These are phyloP conservation scores for Cyprinella venusta DNA, from an alignment of 2,797 vertebrate genomes.

Conservation along the genomic window DNA sequence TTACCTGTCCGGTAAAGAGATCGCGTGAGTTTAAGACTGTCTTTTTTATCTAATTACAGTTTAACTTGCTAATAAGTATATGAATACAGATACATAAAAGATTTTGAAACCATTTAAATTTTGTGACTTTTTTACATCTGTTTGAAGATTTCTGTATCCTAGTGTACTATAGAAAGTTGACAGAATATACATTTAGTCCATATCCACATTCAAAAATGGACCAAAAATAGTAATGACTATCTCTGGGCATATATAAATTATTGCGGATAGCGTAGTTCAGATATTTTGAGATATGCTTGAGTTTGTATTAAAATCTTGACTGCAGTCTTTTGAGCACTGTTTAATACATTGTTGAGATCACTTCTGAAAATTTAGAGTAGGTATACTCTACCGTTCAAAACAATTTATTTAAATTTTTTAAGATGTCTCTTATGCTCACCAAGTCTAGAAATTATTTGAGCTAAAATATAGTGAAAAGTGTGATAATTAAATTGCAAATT, in stretches of 20 bases:
- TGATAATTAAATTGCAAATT: no score
- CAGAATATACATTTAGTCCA: not conserved
- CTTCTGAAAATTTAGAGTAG: not conserved
- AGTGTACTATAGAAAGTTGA: not conserved
- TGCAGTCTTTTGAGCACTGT: not conserved
- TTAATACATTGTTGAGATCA: not conserved
- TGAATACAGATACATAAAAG: constrained; percentile 3
- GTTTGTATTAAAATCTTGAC: not conserved
- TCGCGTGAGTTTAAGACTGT: constrained; percentile 14
- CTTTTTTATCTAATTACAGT: not conserved
- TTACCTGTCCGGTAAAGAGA: constrained; percentile 67
- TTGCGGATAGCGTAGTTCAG: not conserved
- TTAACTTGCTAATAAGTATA: not conserved
- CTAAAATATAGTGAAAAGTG: not conserved
- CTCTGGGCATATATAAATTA: not conserved
- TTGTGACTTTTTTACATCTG: not conserved
- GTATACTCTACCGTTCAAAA: not conserved
- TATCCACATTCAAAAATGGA: not conserved
- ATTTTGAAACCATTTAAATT: not conserved
- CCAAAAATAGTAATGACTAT: not conserved
- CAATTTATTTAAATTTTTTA: no score
- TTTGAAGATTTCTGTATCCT: not conserved
- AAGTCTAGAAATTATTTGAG: not conserved
- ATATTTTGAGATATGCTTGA: not conserved
- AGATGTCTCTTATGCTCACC: not conserved